These are phyloP conservation scores for Sarcophaga carnaria DNA, from an alignment of 2,888 invertebrate genomes.

Conservation along the genomic window DNA sequence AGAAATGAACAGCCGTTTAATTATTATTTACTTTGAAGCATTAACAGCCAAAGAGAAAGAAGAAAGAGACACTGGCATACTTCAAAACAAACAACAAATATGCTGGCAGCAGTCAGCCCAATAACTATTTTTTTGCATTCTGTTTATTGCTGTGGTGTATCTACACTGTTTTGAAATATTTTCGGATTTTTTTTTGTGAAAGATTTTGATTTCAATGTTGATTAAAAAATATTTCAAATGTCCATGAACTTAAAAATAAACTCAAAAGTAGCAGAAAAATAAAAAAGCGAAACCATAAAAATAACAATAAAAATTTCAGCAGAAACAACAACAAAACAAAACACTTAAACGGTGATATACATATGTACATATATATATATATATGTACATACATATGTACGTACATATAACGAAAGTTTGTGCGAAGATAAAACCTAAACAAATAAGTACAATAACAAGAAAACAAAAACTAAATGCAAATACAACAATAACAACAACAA, in stretches of 20 bases:
- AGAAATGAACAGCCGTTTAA: too few species aligned
- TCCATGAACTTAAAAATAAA: constrained; percentile 62
- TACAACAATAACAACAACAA: too few species aligned
- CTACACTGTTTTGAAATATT: constrained; percentile 20
- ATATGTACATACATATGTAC: too few species aligned
- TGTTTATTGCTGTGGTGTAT: too few species aligned
- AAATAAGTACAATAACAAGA: background rate
- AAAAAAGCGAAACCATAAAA: constrained; percentile 11
- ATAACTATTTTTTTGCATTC: too few species aligned
- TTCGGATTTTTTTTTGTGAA: constrained; percentile 10
- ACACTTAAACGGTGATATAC: background rate
- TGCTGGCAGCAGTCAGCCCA: too few species aligned
- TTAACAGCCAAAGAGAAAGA: too few species aligned
- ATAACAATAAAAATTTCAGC: background rate
- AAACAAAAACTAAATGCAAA: too few species aligned
- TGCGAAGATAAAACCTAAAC: background rate
- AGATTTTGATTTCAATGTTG: constrained; percentile 58
- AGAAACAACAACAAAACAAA: constrained; percentile 10
- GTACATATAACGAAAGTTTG: background rate
- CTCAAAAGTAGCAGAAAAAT: constrained; percentile 16
- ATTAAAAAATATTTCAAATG: constrained; percentile 53
- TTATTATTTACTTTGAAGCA: too few species aligned
- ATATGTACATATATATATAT: background rate
- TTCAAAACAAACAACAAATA: too few species aligned
- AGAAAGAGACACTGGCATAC: too few species aligned